These are phyloP conservation scores for Pristionchus entomophagus DNA, from an alignment of 2,888 invertebrate species.

Conservation along the genomic window DNA sequence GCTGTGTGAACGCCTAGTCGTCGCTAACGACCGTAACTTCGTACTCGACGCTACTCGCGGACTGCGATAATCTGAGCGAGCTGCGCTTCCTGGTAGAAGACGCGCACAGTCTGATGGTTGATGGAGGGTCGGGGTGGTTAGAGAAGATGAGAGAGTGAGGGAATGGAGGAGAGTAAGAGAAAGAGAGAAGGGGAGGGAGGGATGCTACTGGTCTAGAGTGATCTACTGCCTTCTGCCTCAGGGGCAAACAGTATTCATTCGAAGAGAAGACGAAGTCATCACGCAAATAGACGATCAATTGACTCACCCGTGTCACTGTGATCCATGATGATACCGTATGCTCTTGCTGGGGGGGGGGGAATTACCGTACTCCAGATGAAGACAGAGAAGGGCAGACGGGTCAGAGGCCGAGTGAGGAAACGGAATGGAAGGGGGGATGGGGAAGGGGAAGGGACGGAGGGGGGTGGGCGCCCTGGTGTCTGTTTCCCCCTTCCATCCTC, in stretches of 20 bases:
- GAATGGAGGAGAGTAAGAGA: not conserved
- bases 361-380: too few species aligned
- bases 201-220: conserved; percentile 8
- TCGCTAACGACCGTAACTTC: not conserved
- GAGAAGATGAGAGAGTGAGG: not conserved
- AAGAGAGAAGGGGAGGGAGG: conserved; percentile 3
- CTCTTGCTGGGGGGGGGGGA: too few species aligned
- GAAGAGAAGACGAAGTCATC: conserved; percentile 7
- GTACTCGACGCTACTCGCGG: not conserved
- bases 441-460: not conserved
- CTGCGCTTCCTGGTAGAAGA: conserved; percentile 32
- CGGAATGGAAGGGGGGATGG: conserved; percentile 3
- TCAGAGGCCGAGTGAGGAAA: not conserved
- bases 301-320: conserved; percentile 18
- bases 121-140: not conserved
- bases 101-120: not conserved
- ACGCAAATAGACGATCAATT: conserved; percentile 24
- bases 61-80: not conserved
- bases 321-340: not conserved
- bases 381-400: not conserved
- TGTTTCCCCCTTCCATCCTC: conserved; percentile 6
- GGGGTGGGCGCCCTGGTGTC: not conserved
- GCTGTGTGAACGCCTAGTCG: not conserved
- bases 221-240: not conserved
- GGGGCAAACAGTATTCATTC: conserved; percentile 6